These are phyloP conservation scores for Falco punctatus DNA, from an alignment of 2,113 vertebrate species.

Conservation along the genomic window DNA sequence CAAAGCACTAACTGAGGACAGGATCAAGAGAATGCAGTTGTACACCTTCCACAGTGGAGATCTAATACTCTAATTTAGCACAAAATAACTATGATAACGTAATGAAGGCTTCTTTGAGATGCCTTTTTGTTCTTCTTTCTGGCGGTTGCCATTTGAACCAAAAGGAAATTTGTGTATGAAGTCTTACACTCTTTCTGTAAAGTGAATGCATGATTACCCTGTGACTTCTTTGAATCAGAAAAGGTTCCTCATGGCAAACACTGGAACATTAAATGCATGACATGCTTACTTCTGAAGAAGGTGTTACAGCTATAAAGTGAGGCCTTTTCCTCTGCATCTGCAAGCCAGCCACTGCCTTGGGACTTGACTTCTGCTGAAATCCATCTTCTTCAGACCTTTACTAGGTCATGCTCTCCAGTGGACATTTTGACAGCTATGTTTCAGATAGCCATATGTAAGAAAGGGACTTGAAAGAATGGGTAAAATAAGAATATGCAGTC, in stretches of 20 bases:
- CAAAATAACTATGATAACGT: background rate
- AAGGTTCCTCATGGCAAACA: background rate
- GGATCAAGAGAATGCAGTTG: background rate
- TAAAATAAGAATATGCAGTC: too few relatives aligned
- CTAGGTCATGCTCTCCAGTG: background rate
- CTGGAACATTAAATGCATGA: background rate
- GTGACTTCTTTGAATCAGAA: background rate
- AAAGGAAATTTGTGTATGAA: background rate
- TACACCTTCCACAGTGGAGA: background rate
- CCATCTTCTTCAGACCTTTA: background rate
- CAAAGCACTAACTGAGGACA: background rate
- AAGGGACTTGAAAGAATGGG: too few relatives aligned
- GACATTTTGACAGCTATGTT: background rate
- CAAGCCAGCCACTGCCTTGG: background rate
- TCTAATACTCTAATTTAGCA: background rate
- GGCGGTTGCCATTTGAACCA: background rate
- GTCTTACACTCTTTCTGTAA: background rate
- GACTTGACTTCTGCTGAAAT: background rate
- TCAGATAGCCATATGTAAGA: background rate
- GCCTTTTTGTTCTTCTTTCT: background rate
- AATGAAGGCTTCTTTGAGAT: background rate
- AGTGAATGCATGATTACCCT: background rate
- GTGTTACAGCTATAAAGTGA: background rate
- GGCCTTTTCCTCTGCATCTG: background rate
- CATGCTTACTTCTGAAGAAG: background rate